Evolutionary conservation across 1,140 invertebrate species (phyloP), one percentile per base, ranked within the genome.

Genomic region (Augochlora pura): DNA sequence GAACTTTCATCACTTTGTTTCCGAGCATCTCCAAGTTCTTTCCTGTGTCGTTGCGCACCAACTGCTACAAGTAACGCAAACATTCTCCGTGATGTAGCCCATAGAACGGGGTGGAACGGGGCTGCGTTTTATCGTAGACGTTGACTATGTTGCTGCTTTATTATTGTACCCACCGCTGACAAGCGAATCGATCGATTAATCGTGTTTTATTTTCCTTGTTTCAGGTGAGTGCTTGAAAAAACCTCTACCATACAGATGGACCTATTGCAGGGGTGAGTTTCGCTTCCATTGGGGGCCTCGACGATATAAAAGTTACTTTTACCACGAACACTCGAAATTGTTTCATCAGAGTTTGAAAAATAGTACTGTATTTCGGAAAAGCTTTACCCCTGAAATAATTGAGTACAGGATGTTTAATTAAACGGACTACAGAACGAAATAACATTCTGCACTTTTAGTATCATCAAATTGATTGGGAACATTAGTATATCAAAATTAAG

Each of bases 161-260:
- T 57, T 57, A 57, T 60, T 60, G 10, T 46, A 25, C 23, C 9
- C 4, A 25, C n/a, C 23, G 2, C 23, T 10, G 21, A 63, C 6
- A 46, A 2, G 5, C 0, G 25, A 38, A 38, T 63, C 14, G 5
- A 18, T 63, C 38, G 5, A 65, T 42, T 65, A 65, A 65, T 42
- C 32, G 32, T 14, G 16, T 65, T 64, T 64, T 39, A 2, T 65
- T 21, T 65, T 42, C 0, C 14, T 23, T 42, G 63, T 65, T 65
- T 65, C 63, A 65, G 63, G 63, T 65, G 38, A 65, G 63, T 65
- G 12, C 38, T 42, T 2, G 38, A 42, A 42, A 65, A 21, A 42
- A 12, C 18, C 38, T 6, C 52, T 32, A 1, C 21, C 23, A 5
- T 42, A 12, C 10, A 63, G 14, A 8, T 3, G 7, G 42, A 12